Conservation (phyloP, 2,113 vertebrate genomes). For the Peromyscus polionotus region DNA sequence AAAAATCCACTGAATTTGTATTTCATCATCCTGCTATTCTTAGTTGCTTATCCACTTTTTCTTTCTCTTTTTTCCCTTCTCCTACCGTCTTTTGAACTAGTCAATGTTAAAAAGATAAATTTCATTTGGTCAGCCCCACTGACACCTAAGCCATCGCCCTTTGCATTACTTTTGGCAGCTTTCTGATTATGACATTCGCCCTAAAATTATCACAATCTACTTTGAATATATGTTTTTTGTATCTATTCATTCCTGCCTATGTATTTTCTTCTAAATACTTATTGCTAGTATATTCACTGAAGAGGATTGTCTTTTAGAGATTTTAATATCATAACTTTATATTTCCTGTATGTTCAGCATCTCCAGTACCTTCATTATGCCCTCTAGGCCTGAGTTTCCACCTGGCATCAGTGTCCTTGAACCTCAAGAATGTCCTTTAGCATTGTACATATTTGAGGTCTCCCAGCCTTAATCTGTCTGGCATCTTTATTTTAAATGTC, state of each 20-base stretch:
- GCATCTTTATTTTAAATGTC: constrained; percentile 12
- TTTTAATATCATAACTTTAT: not conserved
- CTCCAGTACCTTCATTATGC: not conserved
- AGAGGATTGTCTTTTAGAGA: not conserved
- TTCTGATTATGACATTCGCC: not conserved
- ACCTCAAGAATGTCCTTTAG: not conserved
- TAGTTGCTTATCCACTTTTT: not conserved
- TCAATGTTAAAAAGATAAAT: not conserved
- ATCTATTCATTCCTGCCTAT: not conserved
- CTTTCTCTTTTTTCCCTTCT: constrained; percentile 22
- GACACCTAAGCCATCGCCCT: not conserved
- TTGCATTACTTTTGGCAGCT: not conserved
- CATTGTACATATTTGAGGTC: not conserved
- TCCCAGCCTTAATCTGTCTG: not conserved
- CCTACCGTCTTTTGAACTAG: not conserved
- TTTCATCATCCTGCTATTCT: not conserved
- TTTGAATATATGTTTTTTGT: not conserved
- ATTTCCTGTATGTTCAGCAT: not conserved
- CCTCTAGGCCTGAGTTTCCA: not conserved
- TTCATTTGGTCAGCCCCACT: not conserved
- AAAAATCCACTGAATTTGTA: not conserved
- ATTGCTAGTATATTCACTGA: not conserved
- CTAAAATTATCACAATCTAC: not conserved
- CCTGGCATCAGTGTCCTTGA: not conserved
- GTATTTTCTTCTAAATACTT: not conserved